Evolutionary conservation across 2,797 vertebrate species (phyloP).

Genomic region (Knipowitschia caucasica): DNA sequence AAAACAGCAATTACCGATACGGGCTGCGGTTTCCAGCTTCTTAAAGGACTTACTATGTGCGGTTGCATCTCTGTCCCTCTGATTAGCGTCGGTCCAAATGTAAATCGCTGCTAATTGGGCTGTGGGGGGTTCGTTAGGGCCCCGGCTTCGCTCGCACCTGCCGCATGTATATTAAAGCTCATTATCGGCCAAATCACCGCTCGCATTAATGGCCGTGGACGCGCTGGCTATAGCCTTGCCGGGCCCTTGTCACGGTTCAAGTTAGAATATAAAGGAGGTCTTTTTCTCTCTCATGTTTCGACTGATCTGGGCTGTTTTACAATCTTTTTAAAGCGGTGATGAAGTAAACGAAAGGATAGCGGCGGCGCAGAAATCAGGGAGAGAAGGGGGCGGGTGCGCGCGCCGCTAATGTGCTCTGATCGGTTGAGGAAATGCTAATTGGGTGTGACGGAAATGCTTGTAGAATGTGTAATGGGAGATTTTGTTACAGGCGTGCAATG

Average conservation of each 20-base stretch:
- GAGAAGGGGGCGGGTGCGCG: not conserved
- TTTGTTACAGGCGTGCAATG: not conserved
- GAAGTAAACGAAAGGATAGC: not conserved
- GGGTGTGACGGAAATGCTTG: not conserved
- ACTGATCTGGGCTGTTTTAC: slow-evolving; percentile 15
- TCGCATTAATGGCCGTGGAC: slow-evolving; percentile 96
- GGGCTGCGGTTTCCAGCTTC: slow-evolving; percentile 94
- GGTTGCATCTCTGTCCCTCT: slow-evolving; percentile 87
- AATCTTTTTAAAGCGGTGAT: not conserved
- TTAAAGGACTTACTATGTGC: slow-evolving; percentile 93
- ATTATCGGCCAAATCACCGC: slow-evolving; percentile 98
- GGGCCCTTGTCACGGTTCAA: slow-evolving; percentile 73
- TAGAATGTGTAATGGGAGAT: not conserved
- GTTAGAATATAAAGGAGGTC: slow-evolving; percentile 36
- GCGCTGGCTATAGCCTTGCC: slow-evolving; percentile 70
- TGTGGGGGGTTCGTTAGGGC: slow-evolving; percentile 99
- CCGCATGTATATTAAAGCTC: slow-evolving; percentile 99
- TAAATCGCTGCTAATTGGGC: slow-evolving; percentile 99
- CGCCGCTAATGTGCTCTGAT: not conserved
- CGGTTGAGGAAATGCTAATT: not conserved
- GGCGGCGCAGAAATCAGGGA: not conserved
- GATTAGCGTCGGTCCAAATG: slow-evolving; percentile 97
- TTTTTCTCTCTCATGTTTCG: slow-evolving; percentile 11
- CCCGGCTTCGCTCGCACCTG: slow-evolving; percentile 91
- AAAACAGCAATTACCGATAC: slow-evolving; percentile 91